Base-by-base conservation (phyloP, 2,888 invertebrate species). In the Caenorhabditis afra region DNA sequence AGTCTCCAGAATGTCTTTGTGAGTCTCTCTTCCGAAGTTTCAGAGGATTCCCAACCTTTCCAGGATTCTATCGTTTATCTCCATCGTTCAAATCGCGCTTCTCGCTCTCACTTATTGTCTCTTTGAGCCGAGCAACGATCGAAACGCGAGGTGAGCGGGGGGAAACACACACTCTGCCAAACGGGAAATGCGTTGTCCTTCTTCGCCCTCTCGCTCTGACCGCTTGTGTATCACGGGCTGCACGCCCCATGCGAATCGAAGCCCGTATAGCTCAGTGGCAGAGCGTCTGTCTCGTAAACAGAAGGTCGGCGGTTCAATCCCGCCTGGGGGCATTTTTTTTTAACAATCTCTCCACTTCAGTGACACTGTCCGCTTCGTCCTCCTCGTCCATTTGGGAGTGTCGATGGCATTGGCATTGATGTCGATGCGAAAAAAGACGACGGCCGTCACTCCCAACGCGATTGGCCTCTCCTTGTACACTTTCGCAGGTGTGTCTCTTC, bases 211-310 rank as follows among this genome's bases (percentile, higher is more conserved):
- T n/a, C 12, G 12, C 3, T 29, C 52, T 49, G 49, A 22, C 49
- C 22, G 16, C 49, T 8, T 11, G 14, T 49, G 7, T 57, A 37
- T 57, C 18, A 57, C 18, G 18, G 39, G 29, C 39, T 3, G 14
- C 12, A 20, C 3, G 3, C 1, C n/a, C 5, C 16, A 10, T 2
- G 12, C 14, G n/a, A 18, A 39, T 8, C 18, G 50, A 29, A 22
- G 71, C 80, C 80, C 66, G 59, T 71, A 76, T 84, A 84, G 84
- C 84, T 84, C 84, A 84, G 82, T 84, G 84, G 85, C 81, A 85
- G 83, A 85, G 85, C 85, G 83, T 82, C 83, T 83, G 83, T 85
- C 83, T 83, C 78, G 83, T 83, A 85, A 85, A 85, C 85, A 82
- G 85, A 85, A 85, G 83, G 85, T 83, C 85, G 74, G 47, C 74